Conservation (phyloP, 2,113 vertebrate genomes). For the Odocoileus virginianus region DNA sequence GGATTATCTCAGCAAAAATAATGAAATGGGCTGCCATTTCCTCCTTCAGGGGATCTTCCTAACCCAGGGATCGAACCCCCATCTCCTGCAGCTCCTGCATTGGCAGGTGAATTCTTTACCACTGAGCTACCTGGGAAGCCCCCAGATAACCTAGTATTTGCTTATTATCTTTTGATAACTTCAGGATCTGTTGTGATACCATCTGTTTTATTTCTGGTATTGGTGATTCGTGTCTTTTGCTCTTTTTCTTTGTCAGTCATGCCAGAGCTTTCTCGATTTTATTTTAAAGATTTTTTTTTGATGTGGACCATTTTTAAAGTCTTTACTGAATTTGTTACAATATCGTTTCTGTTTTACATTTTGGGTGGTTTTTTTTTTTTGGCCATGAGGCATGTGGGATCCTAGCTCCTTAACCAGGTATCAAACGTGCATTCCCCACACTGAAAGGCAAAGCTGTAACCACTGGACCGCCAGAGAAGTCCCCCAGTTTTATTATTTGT, state of each 20-base stretch:
- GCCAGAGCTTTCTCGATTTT: not conserved
- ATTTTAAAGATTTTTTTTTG: not conserved
- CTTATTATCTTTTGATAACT: not conserved
- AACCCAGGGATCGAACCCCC: not conserved
- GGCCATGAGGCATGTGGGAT: not conserved
- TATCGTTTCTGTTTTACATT: not conserved
- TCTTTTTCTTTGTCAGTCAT: not conserved
- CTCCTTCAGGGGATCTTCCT: not conserved
- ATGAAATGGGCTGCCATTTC: not conserved
- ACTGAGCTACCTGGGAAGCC: not conserved
- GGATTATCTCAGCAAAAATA: not conserved
- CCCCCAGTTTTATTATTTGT: not conserved
- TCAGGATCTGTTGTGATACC: not conserved
- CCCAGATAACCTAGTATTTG: not conserved
- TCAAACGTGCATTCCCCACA: not conserved
- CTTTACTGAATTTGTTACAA: not conserved
- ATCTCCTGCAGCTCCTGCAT: not conserved
- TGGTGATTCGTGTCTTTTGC: not conserved
- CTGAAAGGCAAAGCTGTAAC: not conserved
- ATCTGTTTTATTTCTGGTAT: not conserved
- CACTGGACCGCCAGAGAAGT: fast-evolving
- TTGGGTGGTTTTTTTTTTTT: not conserved
- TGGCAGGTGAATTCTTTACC: not conserved
- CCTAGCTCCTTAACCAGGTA: not conserved
- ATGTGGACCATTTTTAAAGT: not conserved